Evolutionary conservation across 1,140 invertebrate species (phyloP), one percentile per base, ranked within the genome.

Genomic region (Zaprionus ornatus): DNA sequence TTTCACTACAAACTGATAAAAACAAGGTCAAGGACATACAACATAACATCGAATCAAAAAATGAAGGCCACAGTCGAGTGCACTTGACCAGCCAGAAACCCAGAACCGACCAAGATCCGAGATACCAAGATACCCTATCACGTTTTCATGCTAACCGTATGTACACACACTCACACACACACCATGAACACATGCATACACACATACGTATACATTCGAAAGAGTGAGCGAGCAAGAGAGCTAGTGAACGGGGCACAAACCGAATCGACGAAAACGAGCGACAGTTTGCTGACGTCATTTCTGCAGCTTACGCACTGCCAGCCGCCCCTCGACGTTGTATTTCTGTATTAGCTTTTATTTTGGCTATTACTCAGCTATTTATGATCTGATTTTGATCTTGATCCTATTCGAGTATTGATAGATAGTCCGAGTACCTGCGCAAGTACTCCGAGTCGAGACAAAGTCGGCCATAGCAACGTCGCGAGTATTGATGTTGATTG

Each of bases 1-100:
- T 50, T 50, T 50, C 45, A 50, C 45, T 50, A 50, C 12, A 50
- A 50, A 50, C 45, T 50, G 45, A 50, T 50, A 50, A 50, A 50
- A 50, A 23, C 45, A 21, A 50, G 45, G 9, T 50, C n/a, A n/a
- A n/a, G 13, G 12, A 45, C 40, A 50, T 50, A 50, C 19, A 50
- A 21, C 15, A 42, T n/a, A 48, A 50, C 17, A 50, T 50, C n/a
- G n/a, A 45, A 48, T 48, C 6, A 9, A 48, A 48, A 48, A 21
- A 12, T 3, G 0, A 50, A 50, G 45, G 45, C 45, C 45, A 50
- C 45, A 50, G 17, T 50, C 21, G 45, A 50, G 45, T 50, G 45
- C 45, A 50, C 45, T 50, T 50, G 45, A 50, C 45, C 45, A 50
- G 45, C 45, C 45, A 50, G 19, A 45, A 45, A 45, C 40, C 40